Evolutionary conservation across 2,797 vertebrate species (phyloP).

Genomic region (Gastrophryne carolinensis): DNA sequence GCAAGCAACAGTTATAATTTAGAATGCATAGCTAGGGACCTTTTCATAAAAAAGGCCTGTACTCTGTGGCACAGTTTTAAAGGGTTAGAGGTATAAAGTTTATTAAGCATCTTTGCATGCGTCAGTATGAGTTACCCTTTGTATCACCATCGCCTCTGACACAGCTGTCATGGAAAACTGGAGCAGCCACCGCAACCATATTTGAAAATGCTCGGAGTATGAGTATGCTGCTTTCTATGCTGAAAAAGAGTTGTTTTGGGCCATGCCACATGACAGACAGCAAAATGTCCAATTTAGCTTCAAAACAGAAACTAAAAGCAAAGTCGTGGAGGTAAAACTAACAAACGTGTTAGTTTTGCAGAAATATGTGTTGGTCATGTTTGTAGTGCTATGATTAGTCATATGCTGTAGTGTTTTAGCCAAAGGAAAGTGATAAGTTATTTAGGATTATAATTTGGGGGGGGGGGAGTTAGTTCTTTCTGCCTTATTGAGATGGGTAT

Average conservation of each 20-base stretch:
- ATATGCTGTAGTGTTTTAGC: too few species aligned
- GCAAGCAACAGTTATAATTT: slow-evolving; percentile 36
- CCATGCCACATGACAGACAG: slow-evolving; percentile 1
- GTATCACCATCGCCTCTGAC: slow-evolving; percentile 8
- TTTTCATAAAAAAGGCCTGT: slow-evolving; percentile 23
- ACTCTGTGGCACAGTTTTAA: slow-evolving; percentile 21
- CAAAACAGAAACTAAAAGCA: background rate
- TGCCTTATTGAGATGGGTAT: too few species aligned
- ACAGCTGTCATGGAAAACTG: slow-evolving; percentile 27
- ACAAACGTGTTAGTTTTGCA: background rate
- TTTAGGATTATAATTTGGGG: too few species aligned
- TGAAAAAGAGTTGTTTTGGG: slow-evolving; percentile 24
- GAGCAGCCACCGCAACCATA: slow-evolving; percentile 43
- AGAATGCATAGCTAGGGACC: slow-evolving; percentile 13
- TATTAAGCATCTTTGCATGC: slow-evolving; percentile 49
- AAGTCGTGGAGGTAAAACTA: background rate
- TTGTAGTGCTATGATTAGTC: background rate
- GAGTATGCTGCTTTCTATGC: slow-evolving; percentile 38
- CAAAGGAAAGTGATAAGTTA: too few species aligned
- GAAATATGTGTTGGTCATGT: background rate
- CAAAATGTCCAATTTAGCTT: background rate
- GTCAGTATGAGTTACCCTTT: slow-evolving; percentile 35
- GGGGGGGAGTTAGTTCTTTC: too few species aligned
- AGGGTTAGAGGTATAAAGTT: slow-evolving; percentile 32
- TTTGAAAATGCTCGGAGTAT: too few species aligned